These are phyloP conservation scores for Aurelia coerulea DNA, from an alignment of 30 jellyfish, hydroid and myxozoan genomes.

Conservation along the genomic window DNA sequence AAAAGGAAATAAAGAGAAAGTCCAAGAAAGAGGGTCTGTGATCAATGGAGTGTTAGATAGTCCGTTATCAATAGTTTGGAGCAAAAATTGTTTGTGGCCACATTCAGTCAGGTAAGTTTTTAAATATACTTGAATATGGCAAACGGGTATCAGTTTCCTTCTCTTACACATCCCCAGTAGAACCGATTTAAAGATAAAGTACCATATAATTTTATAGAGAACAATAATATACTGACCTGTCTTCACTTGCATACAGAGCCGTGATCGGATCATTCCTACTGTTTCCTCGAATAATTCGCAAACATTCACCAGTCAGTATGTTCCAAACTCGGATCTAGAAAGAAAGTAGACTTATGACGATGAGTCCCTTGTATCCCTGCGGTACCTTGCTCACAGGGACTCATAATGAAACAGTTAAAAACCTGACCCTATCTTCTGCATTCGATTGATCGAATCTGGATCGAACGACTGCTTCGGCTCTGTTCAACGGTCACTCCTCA, in stretches of 20 bases:
- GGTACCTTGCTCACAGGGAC: too few relatives aligned
- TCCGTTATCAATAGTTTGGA: too few relatives aligned
- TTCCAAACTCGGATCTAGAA: conserved; percentile 92
- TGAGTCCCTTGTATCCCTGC: too few relatives aligned
- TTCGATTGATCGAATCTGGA: too few relatives aligned
- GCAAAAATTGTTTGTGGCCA: background rate
- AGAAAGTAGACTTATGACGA: background rate
- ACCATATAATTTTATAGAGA: background rate
- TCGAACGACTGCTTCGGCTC: too few relatives aligned
- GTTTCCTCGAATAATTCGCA: conserved; percentile 94
- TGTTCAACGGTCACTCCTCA: too few relatives aligned
- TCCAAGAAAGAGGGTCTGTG: background rate
- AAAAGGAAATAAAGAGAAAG: background rate
- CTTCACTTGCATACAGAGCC: conserved; percentile 71
- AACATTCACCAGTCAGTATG: conserved; percentile 82
- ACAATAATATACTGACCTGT: conserved; percentile 53
- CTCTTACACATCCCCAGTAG: background rate
- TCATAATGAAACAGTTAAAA: background rate
- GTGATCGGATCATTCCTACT: conserved; percentile 92
- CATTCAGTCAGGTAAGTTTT: too few relatives aligned
- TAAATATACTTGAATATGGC: too few relatives aligned
- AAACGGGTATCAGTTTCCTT: too few relatives aligned
- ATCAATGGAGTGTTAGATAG: background rate
- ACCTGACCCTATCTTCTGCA: too few relatives aligned
- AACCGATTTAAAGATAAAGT: background rate